A percentile compares a stretch with the other conserved stretches of the same genome.
These are phyloP conservation scores for Trissoscelio sp. DNA, from an alignment of 2,888 invertebrate genomes.

Conservation along the genomic window DNA sequence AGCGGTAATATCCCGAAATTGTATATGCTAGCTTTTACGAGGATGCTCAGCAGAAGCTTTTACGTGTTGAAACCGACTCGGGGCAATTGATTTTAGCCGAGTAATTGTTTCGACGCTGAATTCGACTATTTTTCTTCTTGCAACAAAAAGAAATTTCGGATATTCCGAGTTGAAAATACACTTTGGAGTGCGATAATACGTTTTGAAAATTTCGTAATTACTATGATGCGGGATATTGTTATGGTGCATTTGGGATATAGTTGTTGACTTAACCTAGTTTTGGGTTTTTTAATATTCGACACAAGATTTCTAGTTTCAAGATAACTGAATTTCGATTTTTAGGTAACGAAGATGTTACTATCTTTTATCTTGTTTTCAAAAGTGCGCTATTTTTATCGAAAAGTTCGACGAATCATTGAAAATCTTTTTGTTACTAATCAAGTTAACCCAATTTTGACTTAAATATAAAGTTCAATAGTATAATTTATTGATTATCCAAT, in stretches of 20 bases:
- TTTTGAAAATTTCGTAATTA: background rate
- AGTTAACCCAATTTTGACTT: background rate
- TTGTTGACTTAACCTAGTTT: no score
- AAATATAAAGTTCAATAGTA: no score
- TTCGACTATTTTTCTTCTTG: background rate
- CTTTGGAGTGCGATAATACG: background rate
- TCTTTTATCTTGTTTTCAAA: no score
- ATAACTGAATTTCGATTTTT: slow-evolving; percentile 1
- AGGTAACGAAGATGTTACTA: background rate
- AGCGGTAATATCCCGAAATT: slow-evolving; percentile 37
- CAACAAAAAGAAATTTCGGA: background rate
- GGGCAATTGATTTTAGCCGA: slow-evolving; percentile 19
- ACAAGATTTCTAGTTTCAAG: background rate
- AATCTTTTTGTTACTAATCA: background rate
- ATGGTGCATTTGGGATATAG: no score
- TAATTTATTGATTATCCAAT: no score
- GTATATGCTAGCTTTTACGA: background rate
- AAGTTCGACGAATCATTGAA: no score
- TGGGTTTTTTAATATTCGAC: no score
- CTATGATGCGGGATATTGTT: background rate
- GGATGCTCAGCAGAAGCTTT: slow-evolving; percentile 34
- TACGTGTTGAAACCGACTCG: slow-evolving; percentile 24
- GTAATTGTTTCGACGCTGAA: slow-evolving; percentile 28
- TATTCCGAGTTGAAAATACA: background rate
- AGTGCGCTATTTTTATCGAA: no score